phyloP scores from a whole-genome alignment of 2,888 invertebrate genomes.

The Acrobasis repandana region DNA sequence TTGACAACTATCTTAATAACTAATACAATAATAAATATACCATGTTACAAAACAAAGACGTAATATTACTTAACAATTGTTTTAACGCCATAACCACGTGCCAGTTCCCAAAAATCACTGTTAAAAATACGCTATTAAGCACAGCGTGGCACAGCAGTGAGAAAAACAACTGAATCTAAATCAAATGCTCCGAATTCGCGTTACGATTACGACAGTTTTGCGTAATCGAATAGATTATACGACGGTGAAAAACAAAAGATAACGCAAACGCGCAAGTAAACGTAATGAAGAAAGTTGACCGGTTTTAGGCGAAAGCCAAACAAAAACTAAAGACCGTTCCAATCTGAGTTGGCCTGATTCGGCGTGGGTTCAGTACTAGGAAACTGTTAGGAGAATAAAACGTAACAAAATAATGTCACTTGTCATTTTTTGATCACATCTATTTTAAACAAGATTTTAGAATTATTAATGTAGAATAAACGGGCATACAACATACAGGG shows the following conservation, averaged over 20 bases:
- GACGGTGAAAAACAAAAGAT: conserved; percentile 46
- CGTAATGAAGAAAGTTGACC: conserved; percentile 36
- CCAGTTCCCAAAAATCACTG: background rate
- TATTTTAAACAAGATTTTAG: no score
- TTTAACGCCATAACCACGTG: conserved; percentile 4
- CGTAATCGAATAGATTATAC: conserved; percentile 43
- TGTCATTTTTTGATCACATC: no score
- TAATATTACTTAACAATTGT: background rate
- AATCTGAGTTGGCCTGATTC: background rate
- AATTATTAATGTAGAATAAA: no score
- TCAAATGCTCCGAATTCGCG: background rate
- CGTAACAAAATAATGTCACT: no score
- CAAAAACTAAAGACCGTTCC: background rate
- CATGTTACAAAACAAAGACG: conserved; percentile 6
- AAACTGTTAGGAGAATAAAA: no score
- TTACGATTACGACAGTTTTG: conserved; percentile 29
- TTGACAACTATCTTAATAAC: conserved; percentile 4
- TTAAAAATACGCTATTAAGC: background rate
- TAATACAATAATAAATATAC: background rate
- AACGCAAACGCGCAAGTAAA: conserved; percentile 38
- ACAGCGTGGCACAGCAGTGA: no score
- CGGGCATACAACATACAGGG: no score
- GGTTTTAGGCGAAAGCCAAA: conserved; percentile 23
- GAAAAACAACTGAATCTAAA: background rate
- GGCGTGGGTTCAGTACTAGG: background rate